These are phyloP conservation scores for Nematolebias whitei DNA, from an alignment of 2,113 vertebrate genomes.

Conservation along the genomic window DNA sequence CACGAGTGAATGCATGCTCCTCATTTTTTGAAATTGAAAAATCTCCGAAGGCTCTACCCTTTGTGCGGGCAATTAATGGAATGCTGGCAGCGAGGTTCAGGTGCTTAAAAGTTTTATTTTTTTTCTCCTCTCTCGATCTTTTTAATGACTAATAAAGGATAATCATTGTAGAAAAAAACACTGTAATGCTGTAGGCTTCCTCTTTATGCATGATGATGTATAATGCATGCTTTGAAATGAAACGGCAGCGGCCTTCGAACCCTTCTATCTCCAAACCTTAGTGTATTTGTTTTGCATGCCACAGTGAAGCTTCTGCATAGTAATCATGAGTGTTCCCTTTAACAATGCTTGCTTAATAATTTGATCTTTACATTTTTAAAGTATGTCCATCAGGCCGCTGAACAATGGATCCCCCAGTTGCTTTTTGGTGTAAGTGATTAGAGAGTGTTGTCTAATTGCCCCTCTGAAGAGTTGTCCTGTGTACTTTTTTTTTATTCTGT, in stretches of 20 bases:
- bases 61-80: constrained; percentile 86
- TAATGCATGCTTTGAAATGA: constrained; percentile 83
- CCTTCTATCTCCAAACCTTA: constrained; percentile 73
- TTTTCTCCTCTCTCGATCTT: constrained; percentile 61
- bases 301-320: constrained; percentile 79
- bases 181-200: constrained; percentile 80
- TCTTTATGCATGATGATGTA: constrained; percentile 83
- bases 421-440: constrained; percentile 62
- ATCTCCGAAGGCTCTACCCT: constrained; percentile 80
- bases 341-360: constrained; percentile 76
- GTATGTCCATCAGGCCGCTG: constrained; percentile 70
- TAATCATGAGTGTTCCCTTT: constrained; percentile 73
- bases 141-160: constrained; percentile 83
- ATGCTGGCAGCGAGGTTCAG: constrained; percentile 84
- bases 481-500: constrained; percentile 26
- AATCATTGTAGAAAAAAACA: constrained; percentile 76
- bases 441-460: constrained; percentile 71
- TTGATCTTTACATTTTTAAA: constrained; percentile 74
- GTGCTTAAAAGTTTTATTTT: constrained; percentile 81
- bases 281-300: constrained; percentile 79
- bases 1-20: constrained; percentile 81
- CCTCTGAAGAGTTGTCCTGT: constrained; percentile 58
- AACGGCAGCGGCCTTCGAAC: constrained; percentile 81
- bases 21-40: constrained; percentile 84
- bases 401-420: constrained; percentile 57